A percentile compares a stretch with the other conserved stretches of the same genome.
Evolutionary conservation across 2,113 vertebrate genomes (phyloP).

Genomic region (Raja brachyura): DNA sequence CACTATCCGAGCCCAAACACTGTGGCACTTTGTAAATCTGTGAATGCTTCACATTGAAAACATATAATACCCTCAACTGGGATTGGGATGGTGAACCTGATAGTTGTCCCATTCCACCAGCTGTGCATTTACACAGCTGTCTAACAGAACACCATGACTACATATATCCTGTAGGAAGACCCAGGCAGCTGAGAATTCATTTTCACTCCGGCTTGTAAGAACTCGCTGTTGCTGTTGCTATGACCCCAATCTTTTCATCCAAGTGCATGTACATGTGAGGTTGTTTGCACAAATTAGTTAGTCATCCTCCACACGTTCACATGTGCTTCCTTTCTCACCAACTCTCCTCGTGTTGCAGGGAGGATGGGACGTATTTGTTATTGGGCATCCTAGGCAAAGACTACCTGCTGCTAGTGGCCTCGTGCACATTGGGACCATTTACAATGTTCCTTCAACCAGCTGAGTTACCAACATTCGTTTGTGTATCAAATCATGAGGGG

Average conservation of each 20-base stretch:
- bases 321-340: background rate
- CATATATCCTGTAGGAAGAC: conserved; percentile 34
- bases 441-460: background rate
- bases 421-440: background rate
- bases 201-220: background rate
- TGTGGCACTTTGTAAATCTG: conserved; percentile 39
- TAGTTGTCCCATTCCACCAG: conserved; percentile 37
- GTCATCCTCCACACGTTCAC: background rate
- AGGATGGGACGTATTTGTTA: background rate
- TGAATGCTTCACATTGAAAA: conserved; percentile 31
- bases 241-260: background rate
- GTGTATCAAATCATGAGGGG: no score
- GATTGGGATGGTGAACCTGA: conserved; percentile 38
- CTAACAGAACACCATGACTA: conserved; percentile 36
- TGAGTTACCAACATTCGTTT: background rate
- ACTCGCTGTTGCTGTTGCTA: background rate
- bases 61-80: conserved; percentile 36
- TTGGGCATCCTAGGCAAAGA: background rate
- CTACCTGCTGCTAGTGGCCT: background rate
- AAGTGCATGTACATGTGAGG: background rate
- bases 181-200: conserved; percentile 38
- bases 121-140: conserved; percentile 38
- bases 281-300: conserved; percentile 8
- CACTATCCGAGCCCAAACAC: conserved; percentile 34
- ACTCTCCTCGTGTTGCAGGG: background rate